Evolutionary conservation across 2,113 vertebrate genomes (phyloP), one percentile per base, ranked within the genome.

Genomic region (Monarcha castaneiventris): DNA sequence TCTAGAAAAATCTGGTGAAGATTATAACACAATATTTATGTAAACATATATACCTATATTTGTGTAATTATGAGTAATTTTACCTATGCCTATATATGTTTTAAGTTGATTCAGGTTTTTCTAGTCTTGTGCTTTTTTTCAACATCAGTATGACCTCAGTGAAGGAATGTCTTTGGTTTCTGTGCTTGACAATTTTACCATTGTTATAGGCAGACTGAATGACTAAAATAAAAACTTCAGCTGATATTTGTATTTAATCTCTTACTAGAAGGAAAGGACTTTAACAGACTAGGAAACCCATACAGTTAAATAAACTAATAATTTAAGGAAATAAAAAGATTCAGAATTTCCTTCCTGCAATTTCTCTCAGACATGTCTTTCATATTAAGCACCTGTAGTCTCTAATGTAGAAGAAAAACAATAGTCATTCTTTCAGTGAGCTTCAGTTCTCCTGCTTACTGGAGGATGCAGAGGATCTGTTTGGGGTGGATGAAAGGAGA

Each of bases 251-350:
- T 69, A 54, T 69, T 82, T 89, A 87, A n/a, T 39, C 3, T 56
- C 15, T 58, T 67, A 54, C 19, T n/a, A 80, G 35, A 84, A 87
- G 10, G 26, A 72, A 76, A 63, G 8, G 6, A 71, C 19, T 72
- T 80, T 44, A 76, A 72, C n/a, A 61, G 22, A 84, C 41, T 12
- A 55, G 20, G 13, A 68, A 75, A 41, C 9, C 69, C 46, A 72
- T 67, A 48, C 5, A 41, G 13, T 49, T 72, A 43, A 69, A 61
- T 26, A 10, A 30, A 66, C 7, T 26, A 39, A 54, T 44, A 58
- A 71, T 96, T 91, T 71, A 67, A 83, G 37, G 12, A 15, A 77
- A 73, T 39, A 84, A 51, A 87, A 41, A n/a, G 4, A 63, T 80
- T 55, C 43, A n/a, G 21, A 37, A 63, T 83, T 76, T 89, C 20